Conservation (phyloP, 2,113 vertebrate genomes). For the Platysteira castanea region DNA sequence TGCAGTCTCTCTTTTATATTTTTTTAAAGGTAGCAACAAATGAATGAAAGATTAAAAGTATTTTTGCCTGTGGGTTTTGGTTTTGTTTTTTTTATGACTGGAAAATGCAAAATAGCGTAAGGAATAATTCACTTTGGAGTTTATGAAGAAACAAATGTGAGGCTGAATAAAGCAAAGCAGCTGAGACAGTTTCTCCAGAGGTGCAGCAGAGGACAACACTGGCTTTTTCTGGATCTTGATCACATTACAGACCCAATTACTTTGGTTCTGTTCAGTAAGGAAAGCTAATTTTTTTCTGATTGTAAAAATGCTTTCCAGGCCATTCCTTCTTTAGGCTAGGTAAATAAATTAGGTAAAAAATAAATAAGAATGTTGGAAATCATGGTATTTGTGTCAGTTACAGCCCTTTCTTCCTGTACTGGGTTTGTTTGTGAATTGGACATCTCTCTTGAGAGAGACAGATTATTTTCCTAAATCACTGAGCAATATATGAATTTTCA, state of each 20-base stretch:
- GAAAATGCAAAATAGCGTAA: neutral
- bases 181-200: neutral
- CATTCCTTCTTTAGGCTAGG: neutral
- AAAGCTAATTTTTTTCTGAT: neutral
- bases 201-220: neutral
- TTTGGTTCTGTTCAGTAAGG: neutral
- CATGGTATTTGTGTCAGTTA: neutral
- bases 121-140: neutral
- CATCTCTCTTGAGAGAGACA: neutral
- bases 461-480: neutral
- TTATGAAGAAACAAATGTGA: neutral
- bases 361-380: neutral
- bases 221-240: neutral
- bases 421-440: neutral
- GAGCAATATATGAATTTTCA: neutral
- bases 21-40: neutral
- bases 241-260: neutral
- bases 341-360: neutral
- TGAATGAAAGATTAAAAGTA: neutral
- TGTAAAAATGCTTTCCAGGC: neutral
- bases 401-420: neutral
- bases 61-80: neutral
- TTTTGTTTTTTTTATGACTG: accelerated
- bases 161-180: neutral
- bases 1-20: neutral